Evolutionary conservation across 2,113 vertebrate species (phyloP).

Genomic region (Xenopus laevis): DNA sequence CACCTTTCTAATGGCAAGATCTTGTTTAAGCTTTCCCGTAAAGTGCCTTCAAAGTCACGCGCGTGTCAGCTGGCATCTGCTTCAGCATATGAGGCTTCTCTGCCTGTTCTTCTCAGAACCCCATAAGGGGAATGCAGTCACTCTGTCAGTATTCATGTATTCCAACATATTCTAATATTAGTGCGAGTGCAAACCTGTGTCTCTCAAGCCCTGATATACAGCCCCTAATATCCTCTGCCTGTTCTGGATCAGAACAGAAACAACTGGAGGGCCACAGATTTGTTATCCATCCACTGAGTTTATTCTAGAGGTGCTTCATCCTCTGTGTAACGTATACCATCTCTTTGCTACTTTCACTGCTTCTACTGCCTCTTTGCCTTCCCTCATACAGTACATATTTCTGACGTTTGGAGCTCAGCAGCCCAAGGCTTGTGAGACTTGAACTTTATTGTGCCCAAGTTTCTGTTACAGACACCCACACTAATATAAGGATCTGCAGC

Average conservation of each 20-base stretch:
- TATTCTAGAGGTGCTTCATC: conserved; percentile 27
- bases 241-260: not conserved
- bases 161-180: not conserved
- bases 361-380: conserved; percentile 28
- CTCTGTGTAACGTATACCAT: not conserved
- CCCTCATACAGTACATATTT: not conserved
- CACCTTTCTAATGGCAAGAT: conserved; percentile 40
- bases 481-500: not conserved
- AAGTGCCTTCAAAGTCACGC: conserved; percentile 69
- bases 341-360: conserved; percentile 6
- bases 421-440: not conserved
- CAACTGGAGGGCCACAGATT: not conserved
- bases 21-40: conserved; percentile 48
- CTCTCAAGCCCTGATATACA: not conserved
- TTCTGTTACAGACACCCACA: too few relatives aligned
- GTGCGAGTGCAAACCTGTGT: not conserved
- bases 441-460: not conserved
- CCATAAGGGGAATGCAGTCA: conserved; percentile 1
- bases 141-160: not conserved
- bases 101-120: not conserved
- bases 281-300: not conserved
- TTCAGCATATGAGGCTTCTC: conserved; percentile 11
- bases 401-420: not conserved
- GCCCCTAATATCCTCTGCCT: not conserved
- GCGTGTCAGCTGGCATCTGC: conserved; percentile 41